Percentiles rank a stretch among this genome's conserved stretches.
Conservation (phyloP, 2,113 vertebrate species). For the Poeciliopsis retropinna region DNA sequence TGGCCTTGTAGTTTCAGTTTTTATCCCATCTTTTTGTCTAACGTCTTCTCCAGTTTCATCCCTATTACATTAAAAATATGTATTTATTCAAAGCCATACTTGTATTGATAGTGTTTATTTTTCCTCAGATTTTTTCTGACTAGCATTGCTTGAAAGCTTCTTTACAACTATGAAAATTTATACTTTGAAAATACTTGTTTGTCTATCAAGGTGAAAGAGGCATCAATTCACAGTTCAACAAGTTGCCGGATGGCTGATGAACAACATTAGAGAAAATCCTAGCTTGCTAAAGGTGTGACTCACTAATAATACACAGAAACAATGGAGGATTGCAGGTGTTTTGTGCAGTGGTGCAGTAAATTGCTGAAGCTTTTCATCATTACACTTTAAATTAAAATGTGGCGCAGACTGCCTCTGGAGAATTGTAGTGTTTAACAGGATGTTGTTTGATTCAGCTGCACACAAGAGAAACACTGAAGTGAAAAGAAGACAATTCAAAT, state of each 20-base stretch:
- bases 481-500: neutral
- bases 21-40: too few species aligned
- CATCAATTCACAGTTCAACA: too few species aligned
- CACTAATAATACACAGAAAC: slow-evolving; percentile 19
- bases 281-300: slow-evolving; percentile 22
- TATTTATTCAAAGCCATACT: too few species aligned
- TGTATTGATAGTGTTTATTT: too few species aligned
- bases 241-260: slow-evolving; percentile 15
- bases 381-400: slow-evolving; percentile 11
- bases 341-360: slow-evolving; percentile 28
- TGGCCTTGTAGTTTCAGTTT: too few species aligned
- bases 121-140: too few species aligned
- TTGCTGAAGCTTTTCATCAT: slow-evolving; percentile 17
- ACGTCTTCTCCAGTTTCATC: too few species aligned
- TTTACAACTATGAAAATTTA: too few species aligned
- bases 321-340: slow-evolving; percentile 17
- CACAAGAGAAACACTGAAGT: neutral
- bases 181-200: too few species aligned
- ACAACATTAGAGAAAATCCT: slow-evolving; percentile 34
- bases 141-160: too few species aligned
- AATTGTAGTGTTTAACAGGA: neutral
- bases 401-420: neutral
- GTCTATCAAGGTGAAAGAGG: neutral
- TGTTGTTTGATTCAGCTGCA: neutral
- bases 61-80: too few species aligned